A percentile compares a stretch with the other conserved stretches of the same genome.
These are phyloP conservation scores for Melanotaenia pygmaea DNA, from an alignment of 2,797 vertebrate genomes.

Conservation along the genomic window DNA sequence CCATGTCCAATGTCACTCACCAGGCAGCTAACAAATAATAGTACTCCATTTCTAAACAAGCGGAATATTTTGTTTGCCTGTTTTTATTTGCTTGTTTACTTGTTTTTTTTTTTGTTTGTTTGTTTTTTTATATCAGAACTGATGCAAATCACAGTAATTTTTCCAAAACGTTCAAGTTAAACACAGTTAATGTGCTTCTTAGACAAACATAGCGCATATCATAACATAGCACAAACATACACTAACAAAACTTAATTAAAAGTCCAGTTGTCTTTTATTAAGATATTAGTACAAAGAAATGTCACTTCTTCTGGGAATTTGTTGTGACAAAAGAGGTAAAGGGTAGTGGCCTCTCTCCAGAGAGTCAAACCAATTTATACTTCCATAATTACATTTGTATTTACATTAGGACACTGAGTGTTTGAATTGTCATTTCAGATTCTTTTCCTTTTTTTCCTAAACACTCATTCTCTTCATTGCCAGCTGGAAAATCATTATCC, in stretches of 20 bases:
- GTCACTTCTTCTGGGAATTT: constrained; percentile 34
- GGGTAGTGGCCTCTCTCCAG: constrained; percentile 49
- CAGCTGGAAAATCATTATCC: constrained; percentile 74
- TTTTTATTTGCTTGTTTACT: too few relatives aligned
- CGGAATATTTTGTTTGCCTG: too few relatives aligned
- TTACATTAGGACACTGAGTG: constrained; percentile 69
- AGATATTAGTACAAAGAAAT: constrained; percentile 16
- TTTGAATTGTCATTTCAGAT: constrained; percentile 76
- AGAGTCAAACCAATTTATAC: constrained; percentile 77
- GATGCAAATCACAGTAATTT: neutral
- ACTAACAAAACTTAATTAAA: constrained; percentile 14
- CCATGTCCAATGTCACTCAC: neutral
- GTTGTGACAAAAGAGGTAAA: constrained; percentile 43
- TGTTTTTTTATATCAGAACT: neutral
- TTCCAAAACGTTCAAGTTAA: neutral
- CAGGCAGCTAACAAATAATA: too few relatives aligned
- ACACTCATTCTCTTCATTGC: constrained; percentile 61
- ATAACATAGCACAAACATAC: constrained; percentile 18
- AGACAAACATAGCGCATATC: too few relatives aligned
- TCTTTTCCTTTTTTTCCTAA: constrained; percentile 32
- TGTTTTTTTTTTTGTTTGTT: too few relatives aligned
- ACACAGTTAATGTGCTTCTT: constrained; percentile 1
- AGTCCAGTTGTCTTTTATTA: neutral
- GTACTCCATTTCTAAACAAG: too few relatives aligned
- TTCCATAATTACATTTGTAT: constrained; percentile 78